These are phyloP conservation scores for Chymomyza caudatula DNA, from an alignment of 2,888 invertebrate species.

Conservation along the genomic window DNA sequence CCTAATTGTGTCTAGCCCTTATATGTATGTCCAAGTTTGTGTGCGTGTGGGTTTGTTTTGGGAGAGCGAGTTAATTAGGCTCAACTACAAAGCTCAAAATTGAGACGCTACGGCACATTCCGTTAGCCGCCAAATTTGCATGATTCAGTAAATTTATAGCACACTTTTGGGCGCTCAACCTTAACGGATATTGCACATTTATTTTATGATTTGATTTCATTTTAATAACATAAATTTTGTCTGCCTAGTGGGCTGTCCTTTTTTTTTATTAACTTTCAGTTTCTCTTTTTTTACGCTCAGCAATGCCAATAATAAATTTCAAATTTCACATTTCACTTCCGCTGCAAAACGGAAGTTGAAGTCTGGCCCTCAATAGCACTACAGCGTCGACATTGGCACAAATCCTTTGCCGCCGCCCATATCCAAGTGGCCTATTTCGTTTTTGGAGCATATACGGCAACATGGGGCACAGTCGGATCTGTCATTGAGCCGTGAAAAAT, in stretches of 20 bases:
- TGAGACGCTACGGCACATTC: not conserved
- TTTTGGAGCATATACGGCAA: not conserved
- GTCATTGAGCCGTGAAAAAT: slow-evolving; percentile 38
- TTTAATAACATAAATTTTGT: slow-evolving; percentile 41
- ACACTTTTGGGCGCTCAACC: not conserved
- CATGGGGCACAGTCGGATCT: not conserved
- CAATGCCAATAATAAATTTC: slow-evolving; percentile 27
- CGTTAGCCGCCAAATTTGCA: not conserved
- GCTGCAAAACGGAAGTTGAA: slow-evolving; percentile 47
- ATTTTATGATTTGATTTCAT: slow-evolving; percentile 32
- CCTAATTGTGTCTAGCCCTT: slow-evolving; percentile 36
- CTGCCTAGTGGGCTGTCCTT: not conserved
- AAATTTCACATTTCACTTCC: slow-evolving; percentile 26
- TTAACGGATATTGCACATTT: slow-evolving; percentile 50
- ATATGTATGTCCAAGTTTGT: not conserved
- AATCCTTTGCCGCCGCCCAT: slow-evolving; percentile 3
- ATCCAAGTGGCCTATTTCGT: not conserved
- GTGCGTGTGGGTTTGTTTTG: slow-evolving; percentile 1
- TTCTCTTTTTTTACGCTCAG: not conserved
- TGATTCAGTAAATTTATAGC: not conserved
- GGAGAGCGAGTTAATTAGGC: not conserved
- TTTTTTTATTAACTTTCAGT: not conserved
- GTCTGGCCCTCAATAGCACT: not conserved
- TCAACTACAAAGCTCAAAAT: not conserved
- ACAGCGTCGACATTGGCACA: slow-evolving; percentile 3